Evolutionary conservation across 2,888 invertebrate genomes (phyloP).

Genomic region (Heliconius erato): DNA sequence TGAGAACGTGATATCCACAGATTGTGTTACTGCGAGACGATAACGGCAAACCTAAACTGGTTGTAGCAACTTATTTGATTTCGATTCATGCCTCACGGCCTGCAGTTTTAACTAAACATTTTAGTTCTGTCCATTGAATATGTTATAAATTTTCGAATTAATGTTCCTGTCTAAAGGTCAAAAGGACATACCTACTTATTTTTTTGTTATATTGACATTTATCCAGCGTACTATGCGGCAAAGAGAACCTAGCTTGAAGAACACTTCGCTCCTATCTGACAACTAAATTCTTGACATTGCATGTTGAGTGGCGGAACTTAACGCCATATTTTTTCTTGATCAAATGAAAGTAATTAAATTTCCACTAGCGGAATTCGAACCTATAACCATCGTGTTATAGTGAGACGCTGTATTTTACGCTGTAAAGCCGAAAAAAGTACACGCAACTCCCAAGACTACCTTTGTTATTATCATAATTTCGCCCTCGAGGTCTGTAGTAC

Average conservation of each 20-base stretch:
- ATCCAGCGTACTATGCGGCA: no score
- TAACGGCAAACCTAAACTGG: slow-evolving; percentile 48
- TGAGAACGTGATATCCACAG: slow-evolving; percentile 36
- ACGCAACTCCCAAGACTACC: no score
- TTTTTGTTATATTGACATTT: neutral
- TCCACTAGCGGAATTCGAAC: no score
- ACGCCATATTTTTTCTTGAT: no score
- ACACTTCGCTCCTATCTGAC: no score
- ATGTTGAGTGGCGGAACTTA: no score
- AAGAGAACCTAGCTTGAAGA: no score
- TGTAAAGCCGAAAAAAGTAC: neutral
- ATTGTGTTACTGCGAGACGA: slow-evolving; percentile 45
- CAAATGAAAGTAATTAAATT: no score
- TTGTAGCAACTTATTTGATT: slow-evolving; percentile 50
- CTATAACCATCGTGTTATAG: no score
- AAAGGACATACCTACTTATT: neutral
- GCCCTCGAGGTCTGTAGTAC: neutral
- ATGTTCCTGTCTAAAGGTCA: no score
- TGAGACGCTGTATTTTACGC: neutral
- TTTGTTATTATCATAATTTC: slow-evolving; percentile 18
- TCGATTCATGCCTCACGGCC: slow-evolving; percentile 35
- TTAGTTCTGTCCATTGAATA: neutral
- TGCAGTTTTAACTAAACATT: neutral
- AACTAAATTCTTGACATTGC: no score
- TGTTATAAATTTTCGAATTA: neutral